Evolutionary conservation across 1,140 invertebrate species (phyloP), one percentile per base, ranked within the genome.

Genomic region (Chlorops oryzae): DNA sequence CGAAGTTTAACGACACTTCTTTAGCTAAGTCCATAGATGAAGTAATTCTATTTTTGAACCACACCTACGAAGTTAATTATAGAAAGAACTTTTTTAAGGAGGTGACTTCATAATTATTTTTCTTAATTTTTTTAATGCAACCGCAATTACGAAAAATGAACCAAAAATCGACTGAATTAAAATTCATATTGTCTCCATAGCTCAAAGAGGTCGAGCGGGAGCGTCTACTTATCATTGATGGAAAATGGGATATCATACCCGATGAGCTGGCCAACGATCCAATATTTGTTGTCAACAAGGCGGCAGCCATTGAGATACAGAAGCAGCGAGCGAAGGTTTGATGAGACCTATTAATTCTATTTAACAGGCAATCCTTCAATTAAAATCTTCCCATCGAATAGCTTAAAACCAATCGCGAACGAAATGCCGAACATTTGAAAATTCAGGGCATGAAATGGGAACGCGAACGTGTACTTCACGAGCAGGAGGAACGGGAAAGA

Each of bases 121-220:
- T 37, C 23, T 5, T 69, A n/a, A n/a, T n/a, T n/a, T n/a, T n/a
- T n/a, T n/a, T n/a, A n/a, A n/a, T n/a, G n/a, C n/a, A n/a, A n/a
- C n/a, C n/a, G n/a, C n/a, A n/a, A n/a, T n/a, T n/a, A n/a, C n/a
- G n/a, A n/a, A n/a, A n/a, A n/a, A n/a, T n/a, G n/a, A n/a, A n/a
- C n/a, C n/a, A n/a, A n/a, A n/a, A n/a, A n/a, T n/a, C n/a, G n/a
- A n/a, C n/a, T n/a, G n/a, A n/a, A n/a, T n/a, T n/a, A n/a, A n/a
- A n/a, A n/a, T n/a, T n/a, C n/a, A n/a, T n/a, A n/a, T n/a, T 15
- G 9, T 10, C 28, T 32, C 28, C 28, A 32, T 52, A 82, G 80
- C 73, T 68, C 20, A 74, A 77, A 54, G 81, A 83, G 65, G 63
- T 82, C 44, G 78, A 80, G 58, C 72, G 81, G 25, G 80, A 81